Percentiles rank a stretch among this genome's conserved stretches.
phyloP scores from a whole-genome alignment of 2,888 invertebrate genomes.

The Drosophila paracracens region DNA sequence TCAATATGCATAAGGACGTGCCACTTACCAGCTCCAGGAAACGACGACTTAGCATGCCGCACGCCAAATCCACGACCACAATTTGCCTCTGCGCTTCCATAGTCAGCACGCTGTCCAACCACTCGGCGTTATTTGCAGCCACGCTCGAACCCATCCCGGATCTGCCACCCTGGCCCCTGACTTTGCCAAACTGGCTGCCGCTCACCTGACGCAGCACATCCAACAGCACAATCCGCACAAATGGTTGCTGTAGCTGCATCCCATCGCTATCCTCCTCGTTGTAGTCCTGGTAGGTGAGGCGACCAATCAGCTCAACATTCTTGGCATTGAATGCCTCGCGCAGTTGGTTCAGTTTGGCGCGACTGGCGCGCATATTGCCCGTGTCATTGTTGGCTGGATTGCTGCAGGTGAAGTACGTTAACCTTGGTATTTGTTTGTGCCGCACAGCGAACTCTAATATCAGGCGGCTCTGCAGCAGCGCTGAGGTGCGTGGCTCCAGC shows the following conservation, averaged over 20 bases:
- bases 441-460: constrained; percentile 77
- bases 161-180: constrained; percentile 4
- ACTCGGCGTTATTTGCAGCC: constrained; percentile 58
- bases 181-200: neutral
- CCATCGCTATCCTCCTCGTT: constrained; percentile 7
- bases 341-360: constrained; percentile 39
- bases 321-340: constrained; percentile 58
- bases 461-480: constrained; percentile 72
- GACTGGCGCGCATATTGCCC: constrained; percentile 45
- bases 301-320: constrained; percentile 70
- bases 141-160: constrained; percentile 19
- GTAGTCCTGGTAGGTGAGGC: constrained; percentile 38
- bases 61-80: constrained; percentile 82
- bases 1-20: constrained; percentile 53
- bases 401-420: constrained; percentile 83
- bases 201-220: constrained; percentile 58
- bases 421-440: constrained; percentile 81
- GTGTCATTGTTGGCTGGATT: constrained; percentile 56
- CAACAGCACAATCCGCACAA: constrained; percentile 68
- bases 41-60: constrained; percentile 81
- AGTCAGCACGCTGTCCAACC: constrained; percentile 76
- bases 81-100: constrained; percentile 81
- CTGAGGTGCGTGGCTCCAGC: constrained; percentile 39
- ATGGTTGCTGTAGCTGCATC: constrained; percentile 34
- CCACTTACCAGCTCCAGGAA: constrained; percentile 83